Base-by-base conservation (phyloP, 2,113 vertebrate genomes). In the Corynorhinus townsendii region DNA sequence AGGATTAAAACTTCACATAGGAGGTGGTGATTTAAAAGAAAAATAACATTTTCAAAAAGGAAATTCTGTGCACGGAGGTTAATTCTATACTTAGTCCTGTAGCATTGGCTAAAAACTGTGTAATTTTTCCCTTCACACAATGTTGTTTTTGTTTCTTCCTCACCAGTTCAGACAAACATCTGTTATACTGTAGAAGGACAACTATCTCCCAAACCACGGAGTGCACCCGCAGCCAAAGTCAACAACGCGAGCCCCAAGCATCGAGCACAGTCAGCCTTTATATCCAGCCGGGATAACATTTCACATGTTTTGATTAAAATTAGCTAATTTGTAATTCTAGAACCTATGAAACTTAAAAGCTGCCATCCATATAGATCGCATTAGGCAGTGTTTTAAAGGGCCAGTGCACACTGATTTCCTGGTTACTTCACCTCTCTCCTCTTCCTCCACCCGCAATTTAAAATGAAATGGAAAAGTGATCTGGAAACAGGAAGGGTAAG, bases 221-320 rank as follows among this genome's bases (percentile, higher is more conserved):
- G 98, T 98, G 98, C 95, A 98, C 98, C 98, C 97, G 97, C 98
- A 99, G 99, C 99, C 99, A 99, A 99, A 99, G 99, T 99, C 99
- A 99, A 99, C 99, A 99, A 99, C 99, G 98, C 98, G 97, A 98
- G 99, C 98, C 99, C 98, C 99, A 98, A 99, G 98, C 98, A 98
- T 98, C 95, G 98, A 99, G 99, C 99, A 99, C 99, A 99, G 99
- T 99, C 99, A 99, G 98, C 98, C 99, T 99, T 99, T 99, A 99
- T 99, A 99, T 99, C 99, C 99, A 99, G 99, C 98, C 94, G 97
- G 99, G 99, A 99, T 99, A 99, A 98, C 98, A 98, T 99, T 99
- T 99, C 99, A 99, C 98, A 98, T 99, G 99, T 99, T 99, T 99
- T 99, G 99, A 99, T 99, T 99, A 99, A 99, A 99, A 99, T 99